Conservation (phyloP, 1,140 invertebrate species). For the Drosophila santomea region DNA sequence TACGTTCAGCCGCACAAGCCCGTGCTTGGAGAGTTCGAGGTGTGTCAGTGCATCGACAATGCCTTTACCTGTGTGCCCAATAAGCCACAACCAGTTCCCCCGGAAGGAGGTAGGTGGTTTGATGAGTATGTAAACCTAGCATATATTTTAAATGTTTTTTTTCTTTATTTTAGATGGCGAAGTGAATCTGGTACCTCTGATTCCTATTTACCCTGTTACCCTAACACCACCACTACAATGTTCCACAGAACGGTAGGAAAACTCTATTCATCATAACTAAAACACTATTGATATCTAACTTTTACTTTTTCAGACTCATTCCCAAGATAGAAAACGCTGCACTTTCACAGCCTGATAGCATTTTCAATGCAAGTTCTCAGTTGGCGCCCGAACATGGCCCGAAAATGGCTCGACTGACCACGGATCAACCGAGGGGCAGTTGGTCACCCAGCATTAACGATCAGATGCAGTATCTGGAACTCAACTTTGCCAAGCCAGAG, state of each 20-base stretch:
- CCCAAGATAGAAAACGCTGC: conserved; percentile 86
- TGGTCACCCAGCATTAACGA: conserved; percentile 88
- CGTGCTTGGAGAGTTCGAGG: conserved; percentile 81
- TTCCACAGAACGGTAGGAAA: conserved; percentile 82
- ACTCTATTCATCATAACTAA: background rate
- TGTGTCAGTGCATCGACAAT: conserved; percentile 92
- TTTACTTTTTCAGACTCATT: conserved; percentile 80
- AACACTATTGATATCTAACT: background rate
- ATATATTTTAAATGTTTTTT: background rate
- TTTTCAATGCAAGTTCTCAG: conserved; percentile 87
- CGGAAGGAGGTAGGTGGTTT: conserved; percentile 1
- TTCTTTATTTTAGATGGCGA: conserved; percentile 14
- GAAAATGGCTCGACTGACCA: conserved; percentile 85
- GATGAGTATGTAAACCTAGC: no score
- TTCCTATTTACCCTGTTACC: conserved; percentile 84
- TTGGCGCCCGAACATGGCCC: conserved; percentile 85
- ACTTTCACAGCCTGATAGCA: conserved; percentile 85
- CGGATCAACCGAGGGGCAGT: conserved; percentile 84
- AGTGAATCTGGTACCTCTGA: conserved; percentile 1
- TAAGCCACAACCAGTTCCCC: conserved; percentile 63
- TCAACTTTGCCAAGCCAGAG: conserved; percentile 87
- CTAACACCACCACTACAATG: conserved; percentile 86
- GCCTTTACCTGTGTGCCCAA: conserved; percentile 87
- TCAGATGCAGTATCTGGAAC: conserved; percentile 89
- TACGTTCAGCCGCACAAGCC: conserved; percentile 85